Evolutionary conservation across 2,888 invertebrate species (phyloP), one percentile per base, ranked within the genome.

Genomic region (Trichacis sp.): DNA sequence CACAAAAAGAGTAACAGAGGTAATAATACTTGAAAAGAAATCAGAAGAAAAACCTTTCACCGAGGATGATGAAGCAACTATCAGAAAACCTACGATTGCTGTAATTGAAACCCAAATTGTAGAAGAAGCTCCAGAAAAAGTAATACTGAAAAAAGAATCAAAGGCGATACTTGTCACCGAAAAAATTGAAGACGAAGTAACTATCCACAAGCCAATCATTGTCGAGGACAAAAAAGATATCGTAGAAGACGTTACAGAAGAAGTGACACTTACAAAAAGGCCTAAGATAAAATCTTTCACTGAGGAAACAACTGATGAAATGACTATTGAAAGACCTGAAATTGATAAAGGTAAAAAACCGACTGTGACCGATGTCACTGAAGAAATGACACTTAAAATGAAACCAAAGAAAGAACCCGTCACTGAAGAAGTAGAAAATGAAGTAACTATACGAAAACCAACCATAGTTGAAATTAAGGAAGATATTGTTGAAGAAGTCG

Each of bases 341-440:
- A 69, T 46, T 18, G 57, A 56, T 14, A 67, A 77, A 65, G 73
- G 76, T 40, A 73, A 80, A 78, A 61, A 92, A 83, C 67, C 68
- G 47, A 56, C 74, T 45, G 60, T 76, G 33, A 72, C 73, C 1
- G 69, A 64, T 8, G 73, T 79, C 50, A 77, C 79, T 60, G 68
- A 79, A 46, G 69, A 70, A 45, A 75, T 70, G 36, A 68, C 74
- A 15, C 57, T 73, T 20, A 71, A 73, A 24, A 59, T 68, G 85
- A 86, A 68, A 84, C 87, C 14, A 86, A 88, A 73, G 88, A 89
- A 77, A 83, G 73, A 82, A 42, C 60, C 61, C 46, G 53, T 58
- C 5, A 62, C 61, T 18, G 36, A 49, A 1, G 18, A 42, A 20
- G 6, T 47, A 11, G 72, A 78, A 0, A 80, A 77, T 1, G 78